Evolutionary conservation across 1,140 invertebrate species (phyloP).

Genomic region (Proales similis): DNA sequence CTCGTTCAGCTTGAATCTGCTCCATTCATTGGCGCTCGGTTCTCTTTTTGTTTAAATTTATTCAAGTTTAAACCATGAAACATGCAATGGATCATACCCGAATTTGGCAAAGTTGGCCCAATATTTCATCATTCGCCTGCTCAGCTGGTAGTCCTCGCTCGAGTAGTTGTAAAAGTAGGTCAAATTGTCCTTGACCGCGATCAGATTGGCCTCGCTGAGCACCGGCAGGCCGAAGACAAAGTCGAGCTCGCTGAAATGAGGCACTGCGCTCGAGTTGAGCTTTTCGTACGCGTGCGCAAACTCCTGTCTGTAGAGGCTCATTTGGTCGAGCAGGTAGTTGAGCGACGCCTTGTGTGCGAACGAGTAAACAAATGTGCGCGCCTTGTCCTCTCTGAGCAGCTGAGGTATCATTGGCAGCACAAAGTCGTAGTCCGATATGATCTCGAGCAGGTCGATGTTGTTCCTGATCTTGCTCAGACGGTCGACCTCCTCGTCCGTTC

Average conservation of each 20-base stretch:
- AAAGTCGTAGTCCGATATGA: conserved; percentile 34
- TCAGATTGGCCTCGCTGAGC: conserved; percentile 8
- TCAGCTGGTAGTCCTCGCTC: conserved; percentile 10
- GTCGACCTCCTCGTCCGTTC: conserved; percentile 2
- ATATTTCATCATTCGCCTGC: conserved; percentile 54
- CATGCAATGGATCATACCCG: conserved; percentile 64
- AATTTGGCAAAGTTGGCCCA: conserved; percentile 92
- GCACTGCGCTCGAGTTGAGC: neutral
- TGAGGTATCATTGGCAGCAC: conserved; percentile 14
- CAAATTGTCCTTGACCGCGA: neutral
- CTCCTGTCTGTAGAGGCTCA: conserved; percentile 5
- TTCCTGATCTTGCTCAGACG: neutral
- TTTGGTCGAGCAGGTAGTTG: conserved; percentile 28
- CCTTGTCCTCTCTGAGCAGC: neutral
- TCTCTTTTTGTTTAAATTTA: neutral
- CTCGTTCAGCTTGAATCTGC: neutral
- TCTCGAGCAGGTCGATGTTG: conserved; percentile 7
- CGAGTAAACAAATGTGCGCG: neutral
- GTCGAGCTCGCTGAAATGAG: conserved; percentile 36
- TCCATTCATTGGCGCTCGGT: conserved; percentile 9
- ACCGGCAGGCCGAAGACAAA: conserved; percentile 29
- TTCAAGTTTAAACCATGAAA: neutral
- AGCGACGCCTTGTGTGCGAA: conserved; percentile 18
- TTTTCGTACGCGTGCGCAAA: neutral
- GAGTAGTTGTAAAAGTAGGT: conserved; percentile 13